A percentile compares a stretch with the other conserved stretches of the same genome.
These are phyloP conservation scores for Falco concolor DNA, from an alignment of 2,797 vertebrate species.

Conservation along the genomic window DNA sequence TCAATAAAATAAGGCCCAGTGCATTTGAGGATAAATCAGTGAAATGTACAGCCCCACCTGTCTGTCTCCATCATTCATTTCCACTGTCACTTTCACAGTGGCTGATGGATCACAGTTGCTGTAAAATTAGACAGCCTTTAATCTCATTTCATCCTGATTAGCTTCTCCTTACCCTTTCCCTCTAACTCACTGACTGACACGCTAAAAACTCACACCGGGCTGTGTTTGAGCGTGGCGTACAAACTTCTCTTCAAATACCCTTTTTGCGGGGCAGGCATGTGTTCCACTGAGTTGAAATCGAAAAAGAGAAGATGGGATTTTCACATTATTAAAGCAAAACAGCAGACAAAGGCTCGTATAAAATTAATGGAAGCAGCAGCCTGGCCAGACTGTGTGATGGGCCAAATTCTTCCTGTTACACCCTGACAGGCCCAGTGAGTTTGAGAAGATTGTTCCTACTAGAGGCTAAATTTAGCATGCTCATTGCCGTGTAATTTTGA, in stretches of 20 bases:
- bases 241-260: conserved; percentile 75
- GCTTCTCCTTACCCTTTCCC: conserved; percentile 98
- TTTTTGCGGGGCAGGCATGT: conserved; percentile 49
- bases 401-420: conserved; percentile 17
- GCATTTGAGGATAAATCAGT: conserved; percentile 95
- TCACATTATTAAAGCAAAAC: conserved; percentile 33
- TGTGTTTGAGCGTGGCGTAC: conserved; percentile 68
- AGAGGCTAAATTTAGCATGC: not conserved
- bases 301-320: conserved; percentile 10
- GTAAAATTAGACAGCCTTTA: conserved; percentile 99
- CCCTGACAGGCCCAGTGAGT: not conserved
- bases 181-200: conserved; percentile 93
- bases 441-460: not conserved
- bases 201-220: conserved; percentile 82
- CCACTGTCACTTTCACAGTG: conserved; percentile 96
- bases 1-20: conserved; percentile 88
- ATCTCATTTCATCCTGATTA: conserved; percentile 99
- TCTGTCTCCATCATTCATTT: conserved; percentile 99
- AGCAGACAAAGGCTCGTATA: not conserved
- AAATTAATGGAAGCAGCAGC: conserved; percentile 11
- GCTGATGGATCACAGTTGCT: conserved; percentile 99
- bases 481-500: not conserved
- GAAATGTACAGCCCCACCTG: conserved; percentile 99
- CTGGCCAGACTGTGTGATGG: not conserved
- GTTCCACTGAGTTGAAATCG: conserved; percentile 31